These are phyloP conservation scores for Argyresthia goedartella DNA, from an alignment of 2,888 invertebrate species.

Conservation along the genomic window DNA sequence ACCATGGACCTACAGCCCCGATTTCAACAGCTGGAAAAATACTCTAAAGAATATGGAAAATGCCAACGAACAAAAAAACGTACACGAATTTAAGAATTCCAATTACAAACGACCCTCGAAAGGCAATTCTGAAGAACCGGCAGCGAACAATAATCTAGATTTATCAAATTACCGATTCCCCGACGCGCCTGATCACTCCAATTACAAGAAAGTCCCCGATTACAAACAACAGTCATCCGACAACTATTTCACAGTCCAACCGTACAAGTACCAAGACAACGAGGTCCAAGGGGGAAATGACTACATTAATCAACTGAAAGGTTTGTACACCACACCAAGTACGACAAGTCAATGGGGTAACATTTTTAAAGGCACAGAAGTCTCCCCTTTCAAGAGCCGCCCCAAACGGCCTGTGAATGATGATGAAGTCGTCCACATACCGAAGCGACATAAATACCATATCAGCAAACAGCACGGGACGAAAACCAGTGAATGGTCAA, in stretches of 20 bases:
- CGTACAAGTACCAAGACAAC: conserved; percentile 14
- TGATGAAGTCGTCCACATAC: conserved; percentile 49
- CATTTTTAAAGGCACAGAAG: conserved; percentile 38
- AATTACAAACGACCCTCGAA: conserved; percentile 34
- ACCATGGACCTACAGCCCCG: conserved; percentile 25
- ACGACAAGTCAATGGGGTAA: conserved; percentile 43
- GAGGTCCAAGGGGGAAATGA: conserved; percentile 27
- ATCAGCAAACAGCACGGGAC: conserved; percentile 28
- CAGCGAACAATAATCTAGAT: conserved; percentile 44
- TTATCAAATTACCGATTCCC: conserved; percentile 36
- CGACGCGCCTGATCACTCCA: conserved; percentile 29
- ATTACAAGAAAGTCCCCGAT: conserved; percentile 38
- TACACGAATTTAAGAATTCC: conserved; percentile 40
- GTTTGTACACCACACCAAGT: conserved; percentile 31
- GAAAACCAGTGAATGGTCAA: conserved; percentile 33
- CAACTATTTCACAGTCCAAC: conserved; percentile 25
- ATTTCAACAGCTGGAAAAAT: conserved; percentile 35
- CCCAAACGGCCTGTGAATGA: conserved; percentile 17
- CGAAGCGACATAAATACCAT: conserved; percentile 26
- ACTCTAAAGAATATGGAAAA: conserved; percentile 43
- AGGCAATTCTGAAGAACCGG: conserved; percentile 36
- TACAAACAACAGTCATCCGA: conserved; percentile 29
- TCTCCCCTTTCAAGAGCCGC: conserved; percentile 31
- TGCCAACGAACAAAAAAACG: conserved; percentile 40
- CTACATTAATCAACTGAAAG: conserved; percentile 37